Conservation (phyloP, 2,888 invertebrate genomes). For the Caenorhabditis sinica region DNA sequence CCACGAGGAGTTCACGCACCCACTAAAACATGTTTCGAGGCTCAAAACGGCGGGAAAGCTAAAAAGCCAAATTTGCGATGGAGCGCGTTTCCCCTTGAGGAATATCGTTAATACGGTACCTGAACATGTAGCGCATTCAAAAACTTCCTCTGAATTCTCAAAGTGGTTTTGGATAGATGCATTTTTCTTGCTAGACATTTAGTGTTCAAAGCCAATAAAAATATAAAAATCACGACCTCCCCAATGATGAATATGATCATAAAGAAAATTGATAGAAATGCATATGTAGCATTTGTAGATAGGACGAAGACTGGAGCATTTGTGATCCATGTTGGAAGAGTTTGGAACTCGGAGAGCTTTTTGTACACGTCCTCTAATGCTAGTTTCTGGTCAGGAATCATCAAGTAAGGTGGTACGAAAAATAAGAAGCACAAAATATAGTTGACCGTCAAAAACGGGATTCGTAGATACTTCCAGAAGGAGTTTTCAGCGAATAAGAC, state of each 20-base stretch:
- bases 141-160: conserved; percentile 9
- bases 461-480: neutral
- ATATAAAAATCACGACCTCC: neutral
- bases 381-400: neutral
- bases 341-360: neutral
- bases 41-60: too few species aligned
- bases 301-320: neutral
- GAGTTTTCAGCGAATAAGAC: neutral
- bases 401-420: conserved; percentile 26
- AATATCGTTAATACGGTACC: neutral
- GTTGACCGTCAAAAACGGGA: neutral
- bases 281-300: neutral
- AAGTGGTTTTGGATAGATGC: conserved; percentile 1
- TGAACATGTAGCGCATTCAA: neutral
- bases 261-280: neutral
- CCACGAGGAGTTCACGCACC: too few species aligned
- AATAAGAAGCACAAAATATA: neutral
- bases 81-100: too few species aligned
- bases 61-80: too few species aligned
- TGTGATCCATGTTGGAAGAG: neutral
- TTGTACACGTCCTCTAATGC: neutral
- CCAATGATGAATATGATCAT: neutral
- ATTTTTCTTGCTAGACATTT: conserved; percentile 21
- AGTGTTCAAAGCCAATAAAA: neutral
- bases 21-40: too few species aligned